Evolutionary conservation across 1,140 invertebrate genomes (phyloP), one percentile per base, ranked within the genome.

Genomic region (Luehdorfia chinensis): DNA sequence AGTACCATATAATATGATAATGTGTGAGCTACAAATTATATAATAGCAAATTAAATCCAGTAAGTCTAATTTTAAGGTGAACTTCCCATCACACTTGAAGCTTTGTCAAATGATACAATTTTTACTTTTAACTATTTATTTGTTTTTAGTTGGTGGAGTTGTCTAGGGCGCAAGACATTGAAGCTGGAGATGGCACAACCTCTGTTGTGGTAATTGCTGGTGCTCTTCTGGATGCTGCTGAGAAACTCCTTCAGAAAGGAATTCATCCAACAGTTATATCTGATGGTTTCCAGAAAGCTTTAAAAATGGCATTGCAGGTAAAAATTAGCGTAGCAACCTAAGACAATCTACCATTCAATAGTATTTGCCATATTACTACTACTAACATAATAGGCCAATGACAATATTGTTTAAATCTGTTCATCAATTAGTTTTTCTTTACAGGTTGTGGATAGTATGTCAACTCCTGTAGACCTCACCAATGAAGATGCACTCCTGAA

Each of bases 151-250:
- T 99, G 58, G 98, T 99, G 2, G 98, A 99, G 84, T 88, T 99
- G 48, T 99, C 98, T 1, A 95, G 98, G 73, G 98, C 98, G 15
- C 98, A 99, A 89, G 98, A 99, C 88, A 92, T 98, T 64, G 98
- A 99, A 88, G 98, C 98, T 67, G 98, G 98, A 43, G 98, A 99
- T 90, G 98, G 98, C 33, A 99, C 98, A 12, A 99, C 98, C 1
- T 96, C 96, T 31, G 98, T 99, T 43, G 97, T 98, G 21, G 94
- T 99, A 12, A 92, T 99, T 69, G 97, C 97, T 62, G 98, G 98
- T 27, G 95, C 97, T 58, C 78, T 99, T 9, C 85, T 99, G 11
- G 97, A 99, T 88, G 96, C 97, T 47, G 95, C 97, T 51, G 93
- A 97, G 75, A 97, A 97, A 75, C 88, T 99, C 0, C 86, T 99